Evolutionary conservation across 1,140 invertebrate genomes (phyloP), one percentile per base, ranked within the genome.

Genomic region (Cyclargus thomasi): DNA sequence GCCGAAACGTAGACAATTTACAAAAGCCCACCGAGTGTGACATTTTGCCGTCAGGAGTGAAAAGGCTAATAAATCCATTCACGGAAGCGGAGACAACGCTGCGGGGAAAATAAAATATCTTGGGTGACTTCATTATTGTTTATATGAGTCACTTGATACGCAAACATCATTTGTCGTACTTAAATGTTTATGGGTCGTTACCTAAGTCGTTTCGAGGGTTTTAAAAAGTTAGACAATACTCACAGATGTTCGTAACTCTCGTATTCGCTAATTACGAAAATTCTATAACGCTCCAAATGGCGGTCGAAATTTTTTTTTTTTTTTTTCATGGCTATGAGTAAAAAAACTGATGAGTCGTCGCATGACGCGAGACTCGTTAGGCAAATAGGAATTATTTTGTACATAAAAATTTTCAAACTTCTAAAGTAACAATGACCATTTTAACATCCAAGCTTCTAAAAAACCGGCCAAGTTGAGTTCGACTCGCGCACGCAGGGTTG

Each of bases 61-160:
- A 71, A 83, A 85, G 64, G 63, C 81, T 81, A 83, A 86, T 83
- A 86, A 84, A 88, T 84, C 77, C 71, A 71, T 81, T 75, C 71
- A 75, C 70, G 74, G 70, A 78, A 74, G 76, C 78, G 76, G 73
- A 73, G 71, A 80, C 78, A 78, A 74, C 72, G 67, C 59, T 63
- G 57, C 59, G 63, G 68, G 68, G 70, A 71, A 67, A 74, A 68
- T 53, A 64, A 73, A 73, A n/a, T n/a, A n/a, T 73, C 21, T 65
- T 62, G 53, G 64, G 69, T 29, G 36, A 35, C 67, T 76, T 73
- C 76, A 74, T 76, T 74, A 67, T 18, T 55, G 18, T 18, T 59
- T 59, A 20, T 59, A 59, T 59, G n/a, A 47, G 39, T 47, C 39
- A 47, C 39, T 47, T 47, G 39, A 47, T 47, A 47, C 39, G 39